These are phyloP conservation scores for Bufo gargarizans DNA, from an alignment of 2,113 vertebrate species.

Conservation along the genomic window DNA sequence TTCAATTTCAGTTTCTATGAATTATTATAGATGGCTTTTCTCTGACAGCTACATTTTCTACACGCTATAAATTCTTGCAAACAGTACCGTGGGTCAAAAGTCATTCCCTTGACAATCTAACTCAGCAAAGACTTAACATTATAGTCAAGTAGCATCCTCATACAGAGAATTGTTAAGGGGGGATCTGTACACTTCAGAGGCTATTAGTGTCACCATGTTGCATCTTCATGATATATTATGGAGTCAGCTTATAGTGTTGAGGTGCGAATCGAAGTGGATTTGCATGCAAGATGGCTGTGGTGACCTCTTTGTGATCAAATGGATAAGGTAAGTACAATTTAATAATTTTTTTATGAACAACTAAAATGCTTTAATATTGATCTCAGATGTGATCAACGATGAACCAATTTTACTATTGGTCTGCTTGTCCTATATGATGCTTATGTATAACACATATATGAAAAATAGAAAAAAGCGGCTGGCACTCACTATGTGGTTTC, in stretches of 20 bases:
- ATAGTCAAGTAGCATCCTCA: neutral
- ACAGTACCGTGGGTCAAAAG: neutral
- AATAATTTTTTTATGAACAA: no score
- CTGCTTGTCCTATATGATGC: neutral
- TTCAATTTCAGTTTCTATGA: conserved; percentile 49
- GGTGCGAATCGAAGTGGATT: neutral
- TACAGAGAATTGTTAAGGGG: neutral
- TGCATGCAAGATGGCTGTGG: no score
- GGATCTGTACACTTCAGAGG: neutral
- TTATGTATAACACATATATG: no score
- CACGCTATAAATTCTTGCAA: conserved; percentile 36
- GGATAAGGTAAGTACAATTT: no score
- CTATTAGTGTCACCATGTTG: neutral
- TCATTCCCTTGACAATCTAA: neutral
- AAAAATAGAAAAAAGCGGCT: no score
- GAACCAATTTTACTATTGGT: neutral
- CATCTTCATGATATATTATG: neutral
- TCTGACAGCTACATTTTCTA: conserved; percentile 59
- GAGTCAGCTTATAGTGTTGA: neutral
- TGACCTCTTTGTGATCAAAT: no score
- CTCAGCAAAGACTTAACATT: neutral
- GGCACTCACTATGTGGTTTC: no score
- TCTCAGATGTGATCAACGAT: neutral
- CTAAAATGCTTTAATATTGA: neutral
- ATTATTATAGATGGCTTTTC: conserved; percentile 55